Percentiles rank a stretch among this genome's conserved stretches.
Conservation (phyloP, 1,140 invertebrate species). For the Acyrthosiphon pisum region DNA sequence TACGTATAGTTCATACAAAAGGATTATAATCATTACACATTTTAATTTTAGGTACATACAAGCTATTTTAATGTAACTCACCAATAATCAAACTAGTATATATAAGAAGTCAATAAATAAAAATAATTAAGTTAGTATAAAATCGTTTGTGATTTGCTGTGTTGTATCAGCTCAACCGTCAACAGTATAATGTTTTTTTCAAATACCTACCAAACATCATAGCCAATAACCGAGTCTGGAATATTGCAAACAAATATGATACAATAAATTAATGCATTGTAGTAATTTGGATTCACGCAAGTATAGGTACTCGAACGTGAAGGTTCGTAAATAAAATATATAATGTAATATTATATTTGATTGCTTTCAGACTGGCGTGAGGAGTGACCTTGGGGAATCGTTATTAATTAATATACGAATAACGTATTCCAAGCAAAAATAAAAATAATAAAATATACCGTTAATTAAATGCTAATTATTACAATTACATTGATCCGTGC, state of each 20-base stretch:
- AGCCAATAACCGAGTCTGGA: background rate
- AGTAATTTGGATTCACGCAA: background rate
- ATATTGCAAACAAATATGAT: background rate
- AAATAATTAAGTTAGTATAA: background rate
- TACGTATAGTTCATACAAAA: background rate
- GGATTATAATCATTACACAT: background rate
- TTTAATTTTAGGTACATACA: no score
- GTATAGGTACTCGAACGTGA: background rate
- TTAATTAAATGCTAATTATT: background rate
- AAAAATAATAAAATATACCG: background rate
- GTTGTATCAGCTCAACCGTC: no score
- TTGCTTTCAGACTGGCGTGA: background rate
- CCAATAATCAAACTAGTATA: background rate
- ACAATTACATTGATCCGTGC: background rate
- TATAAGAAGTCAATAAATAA: background rate
- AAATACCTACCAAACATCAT: background rate
- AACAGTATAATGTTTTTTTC: background rate
- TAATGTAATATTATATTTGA: background rate
- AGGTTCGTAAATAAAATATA: background rate
- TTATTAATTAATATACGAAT: conserved; percentile 8
- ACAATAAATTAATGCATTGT: background rate
- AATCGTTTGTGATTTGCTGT: background rate
- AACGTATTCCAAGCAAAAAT: background rate
- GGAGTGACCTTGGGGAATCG: background rate
- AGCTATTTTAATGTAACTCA: background rate